phyloP scores from a whole-genome alignment of 2,888 invertebrate species.

The Rhamnusium bicolor region DNA sequence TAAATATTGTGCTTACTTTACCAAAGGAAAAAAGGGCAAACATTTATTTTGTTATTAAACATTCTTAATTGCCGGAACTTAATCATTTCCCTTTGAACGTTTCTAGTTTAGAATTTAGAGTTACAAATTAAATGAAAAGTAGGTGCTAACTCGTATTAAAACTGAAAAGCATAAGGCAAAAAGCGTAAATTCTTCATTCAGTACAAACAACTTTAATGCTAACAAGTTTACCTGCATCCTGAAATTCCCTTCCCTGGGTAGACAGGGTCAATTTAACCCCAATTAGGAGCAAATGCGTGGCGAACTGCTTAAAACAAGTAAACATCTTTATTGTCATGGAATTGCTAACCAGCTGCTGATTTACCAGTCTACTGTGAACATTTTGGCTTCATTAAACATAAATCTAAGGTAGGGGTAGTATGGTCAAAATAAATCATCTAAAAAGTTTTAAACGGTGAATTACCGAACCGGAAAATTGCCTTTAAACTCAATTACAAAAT shows the following conservation, averaged over 20 bases:
- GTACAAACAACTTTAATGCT: neutral
- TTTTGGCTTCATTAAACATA: neutral
- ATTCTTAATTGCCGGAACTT: neutral
- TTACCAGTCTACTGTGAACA: neutral
- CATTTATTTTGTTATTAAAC: neutral
- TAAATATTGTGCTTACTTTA: neutral
- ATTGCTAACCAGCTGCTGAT: neutral
- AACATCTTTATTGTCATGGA: neutral
- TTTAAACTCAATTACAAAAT: too few species aligned
- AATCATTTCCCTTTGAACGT: neutral
- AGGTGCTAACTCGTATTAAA: neutral
- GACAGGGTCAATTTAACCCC: neutral
- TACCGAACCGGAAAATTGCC: too few species aligned
- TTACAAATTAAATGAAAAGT: neutral
- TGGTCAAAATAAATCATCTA: too few species aligned
- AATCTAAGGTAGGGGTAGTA: neutral
- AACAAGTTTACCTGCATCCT: neutral
- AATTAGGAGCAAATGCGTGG: neutral
- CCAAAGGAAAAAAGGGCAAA: neutral
- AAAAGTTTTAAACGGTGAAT: too few species aligned
- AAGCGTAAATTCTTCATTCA: neutral
- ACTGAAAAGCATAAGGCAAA: neutral
- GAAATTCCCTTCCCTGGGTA: neutral
- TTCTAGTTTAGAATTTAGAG: too few species aligned
- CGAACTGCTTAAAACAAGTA: neutral